Evolutionary conservation across 2,888 invertebrate species (phyloP).

Genomic region (Lasioglossum oenotherae): DNA sequence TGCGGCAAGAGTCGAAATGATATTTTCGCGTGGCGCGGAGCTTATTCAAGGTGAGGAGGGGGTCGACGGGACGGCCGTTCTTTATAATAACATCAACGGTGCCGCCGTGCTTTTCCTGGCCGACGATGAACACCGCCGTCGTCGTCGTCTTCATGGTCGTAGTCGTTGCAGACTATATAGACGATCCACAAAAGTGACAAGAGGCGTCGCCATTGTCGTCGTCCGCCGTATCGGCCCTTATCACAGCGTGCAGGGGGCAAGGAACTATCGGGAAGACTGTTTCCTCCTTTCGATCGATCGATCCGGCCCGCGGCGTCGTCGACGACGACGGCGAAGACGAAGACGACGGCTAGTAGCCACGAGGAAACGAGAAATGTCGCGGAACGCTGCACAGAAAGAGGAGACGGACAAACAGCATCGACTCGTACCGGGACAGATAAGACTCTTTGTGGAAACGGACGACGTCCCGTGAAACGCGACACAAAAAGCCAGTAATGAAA

Average conservation of each 20-base stretch:
- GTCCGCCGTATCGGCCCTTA: slow-evolving; percentile 41
- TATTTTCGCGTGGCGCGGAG: slow-evolving; percentile 21
- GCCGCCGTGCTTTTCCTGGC: slow-evolving; percentile 11
- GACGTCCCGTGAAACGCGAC: slow-evolving; percentile 11
- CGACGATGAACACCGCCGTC: background rate
- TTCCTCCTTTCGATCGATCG: slow-evolving; percentile 66
- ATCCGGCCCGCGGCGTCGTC: slow-evolving; percentile 20
- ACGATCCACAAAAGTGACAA: slow-evolving; percentile 49
- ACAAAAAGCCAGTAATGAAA: slow-evolving; percentile 17
- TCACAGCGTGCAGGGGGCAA: slow-evolving; percentile 31
- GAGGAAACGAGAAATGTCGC: slow-evolving; percentile 62
- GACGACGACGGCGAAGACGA: too few species aligned
- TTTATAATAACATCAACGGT: slow-evolving; percentile 41
- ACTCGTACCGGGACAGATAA: slow-evolving; percentile 41
- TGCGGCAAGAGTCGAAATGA: slow-evolving; percentile 21
- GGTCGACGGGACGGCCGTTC: slow-evolving; percentile 2
- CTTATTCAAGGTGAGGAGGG: slow-evolving; percentile 3
- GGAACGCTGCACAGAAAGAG: slow-evolving; percentile 43
- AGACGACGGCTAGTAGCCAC: background rate
- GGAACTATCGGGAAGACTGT: slow-evolving; percentile 51
- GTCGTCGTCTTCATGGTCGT: background rate
- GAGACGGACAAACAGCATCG: slow-evolving; percentile 34
- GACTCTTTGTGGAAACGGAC: slow-evolving; percentile 33
- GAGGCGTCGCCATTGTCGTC: slow-evolving; percentile 51
- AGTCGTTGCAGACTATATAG: slow-evolving; percentile 15